Evolutionary conservation across 2,797 vertebrate genomes (phyloP), one percentile per base, ranked within the genome.

Genomic region (Chaetodon trifasciatus): DNA sequence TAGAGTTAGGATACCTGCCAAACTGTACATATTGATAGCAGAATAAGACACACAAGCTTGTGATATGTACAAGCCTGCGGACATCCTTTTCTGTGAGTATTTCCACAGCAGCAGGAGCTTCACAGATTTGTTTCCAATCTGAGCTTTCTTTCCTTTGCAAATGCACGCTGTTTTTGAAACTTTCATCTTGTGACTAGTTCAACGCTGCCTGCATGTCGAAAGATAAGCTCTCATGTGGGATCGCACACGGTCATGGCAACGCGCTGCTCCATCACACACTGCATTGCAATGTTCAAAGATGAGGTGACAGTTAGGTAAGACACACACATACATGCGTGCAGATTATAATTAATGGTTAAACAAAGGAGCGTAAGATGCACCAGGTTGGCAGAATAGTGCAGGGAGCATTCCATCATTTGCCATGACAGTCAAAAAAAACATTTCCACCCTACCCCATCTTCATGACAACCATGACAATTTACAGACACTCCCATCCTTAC

Each of bases 121-220:
- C 35, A 23, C 24, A 42, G 28, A 67, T 50, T 66, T 10, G 2
- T 37, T 71, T 82, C 23, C 58, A 50, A 37, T 74, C 35, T 16
- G 42, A 50, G 75, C 39, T 66, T 74, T 39, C 21, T 52, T 37
- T 61, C 6, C 6, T 50, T 75, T 70, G 35, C 64, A 28, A 83
- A 69, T 81, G 82, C 86, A 90, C 88, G 86, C 76, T 71, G 47
- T 81, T 84, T 79, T 79, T 70, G 10, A 50, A 70, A 68, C 44
- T 44, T 12, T 68, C 63, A 58, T 86, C 65, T 62, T 78, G 74
- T 93, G 68, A 88, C 74, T 92, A 96, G 95, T 86, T 96, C 93
- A 88, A 86, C 90, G 78, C 92, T 95, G 94, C 93, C 95, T 97
- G 95, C 95, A 96, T 95, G 93, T 92, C 79, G 91, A 94, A 96